phyloP scores from a whole-genome alignment of 2,797 vertebrate species.

The Streptopelia turtur region DNA sequence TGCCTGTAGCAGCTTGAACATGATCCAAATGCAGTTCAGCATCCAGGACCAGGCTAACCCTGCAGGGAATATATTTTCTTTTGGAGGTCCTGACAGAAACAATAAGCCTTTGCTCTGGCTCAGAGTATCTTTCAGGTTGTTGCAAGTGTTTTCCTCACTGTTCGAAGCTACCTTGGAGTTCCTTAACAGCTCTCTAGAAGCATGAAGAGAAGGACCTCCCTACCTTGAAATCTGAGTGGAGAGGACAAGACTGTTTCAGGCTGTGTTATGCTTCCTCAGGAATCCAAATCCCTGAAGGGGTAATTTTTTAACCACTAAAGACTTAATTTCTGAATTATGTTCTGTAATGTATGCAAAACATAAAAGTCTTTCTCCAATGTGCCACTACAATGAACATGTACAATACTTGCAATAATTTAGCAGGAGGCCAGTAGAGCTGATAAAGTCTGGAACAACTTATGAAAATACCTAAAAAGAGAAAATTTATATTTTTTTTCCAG shows the following conservation, averaged over 20 bases:
- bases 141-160: background rate
- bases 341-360: background rate
- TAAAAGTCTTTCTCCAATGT: background rate
- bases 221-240: background rate
- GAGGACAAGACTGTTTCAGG: conserved; percentile 14
- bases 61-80: background rate
- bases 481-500: conserved; percentile 37
- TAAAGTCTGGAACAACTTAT: conserved; percentile 48
- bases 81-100: background rate
- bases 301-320: background rate
- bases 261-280: background rate
- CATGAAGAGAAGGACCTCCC: background rate
- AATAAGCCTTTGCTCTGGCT: background rate
- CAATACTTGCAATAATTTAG: conserved; percentile 37
- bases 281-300: background rate
- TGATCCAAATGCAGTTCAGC: background rate
- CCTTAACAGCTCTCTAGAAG: background rate
- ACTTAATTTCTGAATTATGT: conserved; percentile 17
- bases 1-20: background rate
- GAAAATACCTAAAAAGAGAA: conserved; percentile 51
- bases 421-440: conserved; percentile 16
- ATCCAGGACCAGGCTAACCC: background rate
- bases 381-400: background rate
- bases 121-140: background rate
- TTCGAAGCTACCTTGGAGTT: background rate